These are phyloP conservation scores for Delichon dasypus DNA, from an alignment of 2,797 vertebrate genomes.

Conservation along the genomic window DNA sequence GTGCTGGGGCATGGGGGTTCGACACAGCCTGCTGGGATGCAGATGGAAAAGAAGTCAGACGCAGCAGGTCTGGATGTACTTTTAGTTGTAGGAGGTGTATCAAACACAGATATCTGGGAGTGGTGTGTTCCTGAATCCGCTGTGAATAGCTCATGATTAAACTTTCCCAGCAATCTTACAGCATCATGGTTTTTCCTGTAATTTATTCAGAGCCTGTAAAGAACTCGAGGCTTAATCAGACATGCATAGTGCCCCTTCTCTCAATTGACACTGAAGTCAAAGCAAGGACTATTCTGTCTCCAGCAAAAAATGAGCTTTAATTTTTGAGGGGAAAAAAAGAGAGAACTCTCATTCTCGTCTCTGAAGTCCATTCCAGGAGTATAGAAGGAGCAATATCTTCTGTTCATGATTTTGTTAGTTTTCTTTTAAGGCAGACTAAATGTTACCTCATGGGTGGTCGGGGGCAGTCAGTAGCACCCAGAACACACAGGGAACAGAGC, in stretches of 20 bases:
- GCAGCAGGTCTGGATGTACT: not conserved
- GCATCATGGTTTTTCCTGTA: not conserved
- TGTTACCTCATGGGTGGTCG: not conserved
- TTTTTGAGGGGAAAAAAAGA: not conserved
- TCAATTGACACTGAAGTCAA: not conserved
- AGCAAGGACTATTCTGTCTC: not conserved
- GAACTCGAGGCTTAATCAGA: not conserved
- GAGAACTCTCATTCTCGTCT: not conserved
- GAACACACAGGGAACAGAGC: not conserved
- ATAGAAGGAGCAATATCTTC: not conserved
- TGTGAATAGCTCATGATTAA: slow-evolving; percentile 17
- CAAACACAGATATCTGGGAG: not conserved
- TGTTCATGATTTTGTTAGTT: not conserved
- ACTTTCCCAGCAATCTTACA: not conserved
- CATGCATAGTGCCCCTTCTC: not conserved
- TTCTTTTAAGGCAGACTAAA: not conserved
- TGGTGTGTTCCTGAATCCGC: not conserved
- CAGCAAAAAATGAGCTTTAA: not conserved
- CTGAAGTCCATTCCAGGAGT: not conserved
- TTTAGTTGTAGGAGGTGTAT: not conserved
- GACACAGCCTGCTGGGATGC: not conserved
- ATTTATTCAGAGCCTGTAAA: slow-evolving; percentile 11
- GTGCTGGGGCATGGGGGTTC: not conserved
- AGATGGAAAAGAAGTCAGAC: not conserved
- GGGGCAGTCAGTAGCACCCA: not conserved